Evolutionary conservation across 2,797 vertebrate species (phyloP), one percentile per base, ranked within the genome.

Genomic region (Cyprinodon diabolis): DNA sequence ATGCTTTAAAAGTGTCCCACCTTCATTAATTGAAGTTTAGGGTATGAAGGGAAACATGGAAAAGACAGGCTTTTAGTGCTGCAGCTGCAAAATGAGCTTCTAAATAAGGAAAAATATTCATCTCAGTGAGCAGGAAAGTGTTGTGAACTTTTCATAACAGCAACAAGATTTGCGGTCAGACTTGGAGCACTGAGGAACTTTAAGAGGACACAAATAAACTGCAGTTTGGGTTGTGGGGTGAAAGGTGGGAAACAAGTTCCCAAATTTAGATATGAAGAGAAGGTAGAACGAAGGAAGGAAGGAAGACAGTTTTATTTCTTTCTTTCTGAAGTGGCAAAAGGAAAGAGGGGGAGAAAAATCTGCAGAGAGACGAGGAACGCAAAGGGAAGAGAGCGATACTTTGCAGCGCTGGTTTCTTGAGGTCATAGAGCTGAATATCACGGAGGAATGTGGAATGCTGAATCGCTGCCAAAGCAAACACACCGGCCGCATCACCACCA

Each of bases 401-500:
- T 84, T 86, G 87, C 89, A 84, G 87, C 84, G 90, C 81, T 91
- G 93, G 94, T 95, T 94, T 95, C 94, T 94, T 96, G 93, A 96
- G 95, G 95, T 96, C 94, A 95, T 91, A 91, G 92, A 84, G 89
- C 92, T 92, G 94, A 95, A 95, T 95, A 96, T 95, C 93, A 92
- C 93, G 94, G 89, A 92, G 93, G 93, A 95, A 95, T 95, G 94
- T 94, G 94, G 94, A 95, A 95, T 95, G 94, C 94, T 94, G 94
- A 93, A 91, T 66, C 54, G 69, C 86, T 92, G 94, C 95, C 95
- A 95, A 95, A 85, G 88, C 92, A 95, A 95, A 95, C 93, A 94
- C 92, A 93, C 93, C 85, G 87, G 86, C 89, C 80, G 71, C 82
- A 77, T 91, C 87, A 81, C 86, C 75, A 54, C 91, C 84, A 77